Base-by-base conservation (phyloP, 2,797 vertebrate genomes). In the Neomorphus geoffroyi region DNA sequence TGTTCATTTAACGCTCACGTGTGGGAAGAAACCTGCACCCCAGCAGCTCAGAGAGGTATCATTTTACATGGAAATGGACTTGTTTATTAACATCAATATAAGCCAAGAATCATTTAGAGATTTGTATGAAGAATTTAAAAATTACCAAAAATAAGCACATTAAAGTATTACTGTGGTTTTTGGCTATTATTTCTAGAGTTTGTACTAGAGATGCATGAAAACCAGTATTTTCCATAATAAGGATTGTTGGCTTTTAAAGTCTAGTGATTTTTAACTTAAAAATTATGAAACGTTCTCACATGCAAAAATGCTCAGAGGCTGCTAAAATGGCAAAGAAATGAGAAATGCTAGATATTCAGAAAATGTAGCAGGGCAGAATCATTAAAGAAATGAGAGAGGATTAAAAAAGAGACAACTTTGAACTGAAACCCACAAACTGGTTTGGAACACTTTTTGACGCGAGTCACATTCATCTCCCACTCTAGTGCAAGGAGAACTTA, bases 151-250 rank as follows among this genome's bases (percentile, higher is more conserved):
- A 88, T 46, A 95, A 95, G 80, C 89, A 72, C 46, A 27, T n/a
- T 53, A 88, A 92, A 69, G 56, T 64, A 86, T 58, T 65, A 33
- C 32, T 19, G 41, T 27, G 9, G 2, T 88, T 92, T 73, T 84
- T 50, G 65, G 80, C 71, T 71, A 82, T 94, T 77, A 90, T 88
- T 90, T 58, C 78, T 30, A 50, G 21, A 53, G 77, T 70, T 84
- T 48, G 37, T 82, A 72, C 73, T 84, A 79, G 66, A 81, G 87
- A 70, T 1, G 0, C 51, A 86, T 53, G 80, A 94, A 93, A 93
- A 90, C 88, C 92, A 95, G 77, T 93, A 93, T 94, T 95, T 96
- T 93, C 94, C 41, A 9, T 92, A 92, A 92, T 92, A 92, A 92
- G 81, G 90, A 95, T 86, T 86, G 93, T 94, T 95, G 77, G 8